Evolutionary conservation across 1,140 invertebrate species (phyloP).

Genomic region (Coelopa frigida): DNA sequence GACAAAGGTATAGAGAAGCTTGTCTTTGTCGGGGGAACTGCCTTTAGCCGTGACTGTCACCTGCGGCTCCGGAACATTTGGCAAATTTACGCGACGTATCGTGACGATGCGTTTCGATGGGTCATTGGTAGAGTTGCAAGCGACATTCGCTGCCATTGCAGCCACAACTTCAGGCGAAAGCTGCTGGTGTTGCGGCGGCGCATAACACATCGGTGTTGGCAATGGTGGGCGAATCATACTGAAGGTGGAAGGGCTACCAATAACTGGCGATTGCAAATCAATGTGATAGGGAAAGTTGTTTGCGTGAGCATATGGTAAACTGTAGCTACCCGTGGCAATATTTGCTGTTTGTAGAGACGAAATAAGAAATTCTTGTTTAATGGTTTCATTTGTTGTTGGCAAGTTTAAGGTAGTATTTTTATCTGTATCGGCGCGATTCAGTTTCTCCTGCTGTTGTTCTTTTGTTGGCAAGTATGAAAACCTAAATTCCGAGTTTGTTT

Average conservation of each 20-base stretch:
- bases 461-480: constrained; percentile 43
- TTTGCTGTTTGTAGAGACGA: constrained; percentile 8
- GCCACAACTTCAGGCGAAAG: constrained; percentile 34
- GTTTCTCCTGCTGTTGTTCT: constrained; percentile 37
- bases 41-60: constrained; percentile 70
- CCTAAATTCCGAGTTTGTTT: constrained; percentile 37
- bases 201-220: constrained; percentile 29
- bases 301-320: constrained; percentile 10
- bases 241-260: neutral
- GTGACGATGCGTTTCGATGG: constrained; percentile 61
- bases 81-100: constrained; percentile 56
- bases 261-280: constrained; percentile 7
- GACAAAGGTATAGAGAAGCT: constrained; percentile 63
- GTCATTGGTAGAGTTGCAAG: constrained; percentile 20
- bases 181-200: constrained; percentile 29
- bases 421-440: constrained; percentile 12
- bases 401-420: neutral
- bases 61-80: constrained; percentile 53
- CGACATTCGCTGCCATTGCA: constrained; percentile 33
- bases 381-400: constrained; percentile 1
- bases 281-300: constrained; percentile 14
- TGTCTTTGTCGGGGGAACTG: constrained; percentile 64
- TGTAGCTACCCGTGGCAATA: constrained; percentile 4
- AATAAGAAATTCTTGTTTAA: no score
- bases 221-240: constrained; percentile 17